phyloP scores from a whole-genome alignment of 2,113 vertebrate species.

The Turnix velox region DNA sequence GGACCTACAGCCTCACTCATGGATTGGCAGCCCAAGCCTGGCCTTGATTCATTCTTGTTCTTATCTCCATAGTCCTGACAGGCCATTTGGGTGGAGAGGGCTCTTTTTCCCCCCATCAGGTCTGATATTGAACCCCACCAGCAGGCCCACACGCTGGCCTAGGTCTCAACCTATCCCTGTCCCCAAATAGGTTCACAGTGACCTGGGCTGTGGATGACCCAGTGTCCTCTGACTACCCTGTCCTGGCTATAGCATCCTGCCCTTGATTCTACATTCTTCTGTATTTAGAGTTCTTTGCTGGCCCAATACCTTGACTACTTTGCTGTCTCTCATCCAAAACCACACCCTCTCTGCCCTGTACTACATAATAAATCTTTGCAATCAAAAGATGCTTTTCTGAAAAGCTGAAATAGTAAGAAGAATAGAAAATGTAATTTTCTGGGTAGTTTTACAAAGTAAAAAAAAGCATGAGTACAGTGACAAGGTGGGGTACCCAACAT shows the following conservation, averaged over 20 bases:
- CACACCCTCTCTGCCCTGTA: not conserved
- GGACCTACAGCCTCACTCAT: not conserved
- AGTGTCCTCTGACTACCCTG: no score
- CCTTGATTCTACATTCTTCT: no score
- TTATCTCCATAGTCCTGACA: fast-evolving
- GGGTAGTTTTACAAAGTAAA: not conserved
- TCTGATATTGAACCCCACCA: not conserved
- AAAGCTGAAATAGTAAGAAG: not conserved
- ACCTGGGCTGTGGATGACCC: not conserved
- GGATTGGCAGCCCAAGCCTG: not conserved
- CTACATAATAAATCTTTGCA: not conserved
- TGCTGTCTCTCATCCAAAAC: not conserved
- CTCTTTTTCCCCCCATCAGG: fast-evolving
- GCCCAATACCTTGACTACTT: not conserved
- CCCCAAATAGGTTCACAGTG: no score
- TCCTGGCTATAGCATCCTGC: not conserved
- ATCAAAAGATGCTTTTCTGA: not conserved
- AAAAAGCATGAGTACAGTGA: fast-evolving
- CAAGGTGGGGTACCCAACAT: not conserved
- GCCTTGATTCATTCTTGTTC: fast-evolving
- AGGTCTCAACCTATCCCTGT: fast-evolving
- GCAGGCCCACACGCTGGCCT: fast-evolving
- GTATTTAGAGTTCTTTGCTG: no score
- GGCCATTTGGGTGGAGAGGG: not conserved
- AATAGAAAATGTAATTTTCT: not conserved